Conservation (phyloP, 2,888 invertebrate species). For the Agonopterix subpropinquella region DNA sequence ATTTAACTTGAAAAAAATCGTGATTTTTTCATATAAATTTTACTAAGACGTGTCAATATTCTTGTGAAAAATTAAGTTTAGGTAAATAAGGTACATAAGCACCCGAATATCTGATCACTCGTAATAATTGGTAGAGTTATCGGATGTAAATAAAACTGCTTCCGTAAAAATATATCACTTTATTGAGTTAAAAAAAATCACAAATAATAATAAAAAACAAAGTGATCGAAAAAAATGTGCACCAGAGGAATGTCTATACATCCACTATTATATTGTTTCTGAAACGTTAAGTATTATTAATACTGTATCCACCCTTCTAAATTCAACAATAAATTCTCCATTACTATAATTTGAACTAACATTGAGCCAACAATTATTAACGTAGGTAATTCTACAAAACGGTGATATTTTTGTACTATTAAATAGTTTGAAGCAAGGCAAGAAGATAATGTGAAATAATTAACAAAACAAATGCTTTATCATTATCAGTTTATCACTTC, state of each 20-base stretch:
- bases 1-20: too few species aligned
- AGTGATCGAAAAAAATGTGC: conserved; percentile 15
- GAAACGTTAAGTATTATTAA: neutral
- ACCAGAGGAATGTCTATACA: conserved; percentile 9
- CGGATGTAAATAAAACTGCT: conserved; percentile 10
- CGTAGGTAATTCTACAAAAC: neutral
- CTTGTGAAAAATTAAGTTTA: too few species aligned
- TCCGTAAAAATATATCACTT: conserved; percentile 62
- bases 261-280: too few species aligned
- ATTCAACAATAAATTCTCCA: neutral
- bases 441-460: neutral
- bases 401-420: conserved; percentile 7
- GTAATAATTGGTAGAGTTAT: too few species aligned
- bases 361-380: conserved; percentile 14
- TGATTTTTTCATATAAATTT: too few species aligned
- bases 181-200: conserved; percentile 45
- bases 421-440: neutral
- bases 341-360: conserved; percentile 7
- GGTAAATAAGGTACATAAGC: too few species aligned
- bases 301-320: neutral
- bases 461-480: too few species aligned
- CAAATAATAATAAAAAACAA: conserved; percentile 17
- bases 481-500: too few species aligned
- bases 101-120: too few species aligned
- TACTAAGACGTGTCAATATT: too few species aligned